Base-by-base conservation (phyloP, 2,113 vertebrate species). In the Perca schrenkii region DNA sequence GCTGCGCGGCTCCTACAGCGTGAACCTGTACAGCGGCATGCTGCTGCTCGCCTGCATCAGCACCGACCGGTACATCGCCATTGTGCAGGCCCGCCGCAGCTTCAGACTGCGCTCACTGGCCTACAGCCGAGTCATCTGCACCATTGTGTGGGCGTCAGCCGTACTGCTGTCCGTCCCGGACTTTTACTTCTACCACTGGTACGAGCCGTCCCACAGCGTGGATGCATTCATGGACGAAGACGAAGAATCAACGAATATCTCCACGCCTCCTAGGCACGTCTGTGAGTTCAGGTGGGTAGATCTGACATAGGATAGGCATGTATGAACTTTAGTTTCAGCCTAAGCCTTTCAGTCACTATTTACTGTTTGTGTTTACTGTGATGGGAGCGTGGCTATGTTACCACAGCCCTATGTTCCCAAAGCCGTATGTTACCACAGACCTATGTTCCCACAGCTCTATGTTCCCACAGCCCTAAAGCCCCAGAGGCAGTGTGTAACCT, bases 1-100 rank as follows among this genome's bases (percentile, higher is more conserved):
- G 54, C 77, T 95, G 49, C 94, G 93, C 2, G 96, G 97, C 17
- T 85, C 96, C 62, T 98, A 98, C 40, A 96, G 96, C 0, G 75
- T 98, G 76, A 99, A 99, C 94, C 96, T 99, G 68, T 96, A 96
- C 94, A 97, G 97, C 2, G 97, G 97, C 57, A 96, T 97, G 95
- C 89, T 99, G 76, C 95, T 99, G 70, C 86, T 99, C 74, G 95
- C 96, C 61, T 98, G 97, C 36, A 93, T 99, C 88, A 97, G 97
- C 4, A 61, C 95, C 54, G 98, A 99, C 89, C 95, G 98, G 46
- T 99, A 98, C 86, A 68, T 98, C 0, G 97, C 98, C 62, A 97
- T 99, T 0, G 98, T 99, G 0, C 97, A 97, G 85, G 97, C 96
- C 0, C 96, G 96, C 16, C 95, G 94, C 65, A 97, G 97, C 0